phyloP scores from a whole-genome alignment of 2,888 invertebrate species.

The Brenthis hecate region DNA sequence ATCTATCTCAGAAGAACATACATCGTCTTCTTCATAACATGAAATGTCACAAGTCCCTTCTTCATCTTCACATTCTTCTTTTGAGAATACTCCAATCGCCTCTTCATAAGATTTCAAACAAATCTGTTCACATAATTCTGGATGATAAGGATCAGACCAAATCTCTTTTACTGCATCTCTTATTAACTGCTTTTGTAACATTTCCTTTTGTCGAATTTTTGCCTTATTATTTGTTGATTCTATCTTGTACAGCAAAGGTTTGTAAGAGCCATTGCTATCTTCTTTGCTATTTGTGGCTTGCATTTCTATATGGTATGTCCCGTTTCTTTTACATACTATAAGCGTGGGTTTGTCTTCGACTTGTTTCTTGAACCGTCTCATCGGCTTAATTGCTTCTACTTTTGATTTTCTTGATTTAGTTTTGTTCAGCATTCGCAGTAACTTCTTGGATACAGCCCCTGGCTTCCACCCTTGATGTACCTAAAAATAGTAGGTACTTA shows the following conservation, averaged over 20 bases:
- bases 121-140: slow-evolving; percentile 57
- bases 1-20: slow-evolving; percentile 64
- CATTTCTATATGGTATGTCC: slow-evolving; percentile 66
- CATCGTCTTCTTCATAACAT: slow-evolving; percentile 50
- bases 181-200: slow-evolving; percentile 48
- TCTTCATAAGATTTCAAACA: slow-evolving; percentile 60
- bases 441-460: slow-evolving; percentile 66
- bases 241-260: slow-evolving; percentile 63
- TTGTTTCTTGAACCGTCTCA: slow-evolving; percentile 55
- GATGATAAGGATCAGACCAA: slow-evolving; percentile 56
- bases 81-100: slow-evolving; percentile 49
- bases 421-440: slow-evolving; percentile 58
- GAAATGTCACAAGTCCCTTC: slow-evolving; percentile 48
- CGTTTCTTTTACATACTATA: slow-evolving; percentile 59
- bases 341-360: slow-evolving; percentile 61
- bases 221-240: slow-evolving; percentile 55
- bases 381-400: slow-evolving; percentile 43
- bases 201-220: slow-evolving; percentile 51
- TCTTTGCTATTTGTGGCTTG: slow-evolving; percentile 50
- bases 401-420: slow-evolving; percentile 50
- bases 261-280: slow-evolving; percentile 44
- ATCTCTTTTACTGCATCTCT: slow-evolving; percentile 50
- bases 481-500: slow-evolving; percentile 45
- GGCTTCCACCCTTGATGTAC: slow-evolving; percentile 67
- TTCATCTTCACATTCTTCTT: slow-evolving; percentile 33